These are phyloP conservation scores for Zaprionus lachaisei DNA, from an alignment of 1,140 invertebrate genomes.

Conservation along the genomic window DNA sequence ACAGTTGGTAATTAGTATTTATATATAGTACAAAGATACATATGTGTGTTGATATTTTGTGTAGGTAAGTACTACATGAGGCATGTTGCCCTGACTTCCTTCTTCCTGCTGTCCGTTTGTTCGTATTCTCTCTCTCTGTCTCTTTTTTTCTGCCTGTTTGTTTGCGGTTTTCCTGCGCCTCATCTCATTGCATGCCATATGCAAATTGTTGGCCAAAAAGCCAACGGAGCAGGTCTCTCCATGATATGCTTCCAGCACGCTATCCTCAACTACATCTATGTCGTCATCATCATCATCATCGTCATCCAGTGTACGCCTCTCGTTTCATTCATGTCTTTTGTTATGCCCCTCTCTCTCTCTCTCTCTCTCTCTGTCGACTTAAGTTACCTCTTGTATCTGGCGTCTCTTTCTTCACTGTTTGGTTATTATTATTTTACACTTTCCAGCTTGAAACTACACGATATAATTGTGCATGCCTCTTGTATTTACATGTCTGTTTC, in stretches of 20 bases:
- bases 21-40: not conserved
- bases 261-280: conserved; percentile 29
- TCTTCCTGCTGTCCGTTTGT: conserved; percentile 58
- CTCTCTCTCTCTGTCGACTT: conserved; percentile 35
- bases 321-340: conserved; percentile 67
- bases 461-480: conserved; percentile 53
- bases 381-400: conserved; percentile 33
- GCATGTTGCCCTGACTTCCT: conserved; percentile 56
- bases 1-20: conserved; percentile 52
- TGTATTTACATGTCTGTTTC: conserved; percentile 39
- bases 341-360: conserved; percentile 14
- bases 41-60: conserved; percentile 2
- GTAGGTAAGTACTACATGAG: conserved; percentile 9
- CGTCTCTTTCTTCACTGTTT: not conserved
- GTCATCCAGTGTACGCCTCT: conserved; percentile 26
- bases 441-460: conserved; percentile 59
- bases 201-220: conserved; percentile 63
- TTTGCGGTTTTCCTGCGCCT: conserved; percentile 67
- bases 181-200: conserved; percentile 65
- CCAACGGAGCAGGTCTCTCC: conserved; percentile 30
- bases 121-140: not conserved
- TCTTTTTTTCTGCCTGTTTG: conserved; percentile 34
- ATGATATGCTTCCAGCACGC: conserved; percentile 48
- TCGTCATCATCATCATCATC: conserved; percentile 36
- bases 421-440: conserved; percentile 53